phyloP scores from a whole-genome alignment of 2,797 vertebrate genomes.

The Falco peregrinus region DNA sequence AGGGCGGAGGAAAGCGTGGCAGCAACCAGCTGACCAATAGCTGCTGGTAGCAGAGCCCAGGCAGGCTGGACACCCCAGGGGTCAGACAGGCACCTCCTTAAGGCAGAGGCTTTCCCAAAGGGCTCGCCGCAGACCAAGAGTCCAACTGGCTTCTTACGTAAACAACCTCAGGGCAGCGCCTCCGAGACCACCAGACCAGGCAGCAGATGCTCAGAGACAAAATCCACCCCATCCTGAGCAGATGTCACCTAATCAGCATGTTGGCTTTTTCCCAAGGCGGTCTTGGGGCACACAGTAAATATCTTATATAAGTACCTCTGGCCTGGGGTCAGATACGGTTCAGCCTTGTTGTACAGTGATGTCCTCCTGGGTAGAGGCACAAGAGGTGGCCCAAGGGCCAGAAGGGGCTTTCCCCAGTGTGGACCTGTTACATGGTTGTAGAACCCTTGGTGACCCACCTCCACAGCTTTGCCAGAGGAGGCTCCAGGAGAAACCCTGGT shows the following conservation, averaged over 20 bases:
- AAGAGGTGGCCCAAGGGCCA: background rate
- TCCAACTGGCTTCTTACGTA: slow-evolving; percentile 49
- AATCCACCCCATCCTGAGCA: slow-evolving; percentile 38
- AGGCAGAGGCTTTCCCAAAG: background rate
- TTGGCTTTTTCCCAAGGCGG: slow-evolving; percentile 39
- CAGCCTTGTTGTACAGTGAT: background rate
- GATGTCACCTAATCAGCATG: slow-evolving; percentile 61
- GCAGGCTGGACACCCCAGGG: background rate
- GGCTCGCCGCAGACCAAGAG: background rate
- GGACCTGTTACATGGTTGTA: accelerated
- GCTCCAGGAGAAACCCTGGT: background rate
- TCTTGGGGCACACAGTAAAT: slow-evolving; percentile 55
- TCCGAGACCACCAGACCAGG: background rate
- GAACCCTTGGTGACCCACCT: background rate
- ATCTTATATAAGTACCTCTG: slow-evolving; percentile 60
- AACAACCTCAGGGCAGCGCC: background rate
- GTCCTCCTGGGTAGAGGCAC: background rate
- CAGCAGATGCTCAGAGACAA: slow-evolving; percentile 57
- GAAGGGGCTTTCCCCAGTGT: accelerated
- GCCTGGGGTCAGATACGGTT: background rate
- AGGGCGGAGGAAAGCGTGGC: background rate
- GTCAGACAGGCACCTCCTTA: background rate
- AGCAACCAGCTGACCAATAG: accelerated
- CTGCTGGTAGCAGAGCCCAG: background rate
- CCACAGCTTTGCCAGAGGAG: background rate